Percentiles rank a stretch among this genome's conserved stretches.
phyloP scores from a whole-genome alignment of 2,888 invertebrate genomes.

The Artemia sinica region DNA sequence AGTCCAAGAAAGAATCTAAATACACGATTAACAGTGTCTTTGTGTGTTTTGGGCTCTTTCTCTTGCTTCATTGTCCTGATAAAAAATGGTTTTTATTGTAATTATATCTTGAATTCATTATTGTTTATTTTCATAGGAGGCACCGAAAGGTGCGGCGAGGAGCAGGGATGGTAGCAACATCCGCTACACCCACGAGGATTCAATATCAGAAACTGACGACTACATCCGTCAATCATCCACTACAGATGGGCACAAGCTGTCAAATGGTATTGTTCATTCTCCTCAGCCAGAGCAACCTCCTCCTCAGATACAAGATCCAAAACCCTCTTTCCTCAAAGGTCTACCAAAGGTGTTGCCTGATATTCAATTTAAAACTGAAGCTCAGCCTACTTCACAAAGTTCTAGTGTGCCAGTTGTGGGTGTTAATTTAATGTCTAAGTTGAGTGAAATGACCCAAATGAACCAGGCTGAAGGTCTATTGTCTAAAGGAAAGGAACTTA shows the following conservation, averaged over 20 bases:
- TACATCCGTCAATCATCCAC: slow-evolving; percentile 12
- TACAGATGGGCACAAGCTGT: background rate
- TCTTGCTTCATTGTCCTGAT: too few species aligned
- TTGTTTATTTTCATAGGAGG: slow-evolving; percentile 8
- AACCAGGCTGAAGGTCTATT: slow-evolving; percentile 74
- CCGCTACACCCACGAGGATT: slow-evolving; percentile 19
- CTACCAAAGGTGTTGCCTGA: slow-evolving; percentile 17
- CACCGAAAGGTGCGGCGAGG: slow-evolving; percentile 14
- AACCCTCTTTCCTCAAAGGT: slow-evolving; percentile 13
- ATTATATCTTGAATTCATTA: background rate
- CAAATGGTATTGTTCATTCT: slow-evolving; percentile 11
- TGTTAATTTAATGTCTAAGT: slow-evolving; percentile 55
- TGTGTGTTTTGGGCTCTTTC: too few species aligned
- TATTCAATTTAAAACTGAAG: slow-evolving; percentile 21
- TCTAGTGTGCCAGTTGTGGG: slow-evolving; percentile 32
- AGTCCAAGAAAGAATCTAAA: too few species aligned
- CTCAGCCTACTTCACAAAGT: slow-evolving; percentile 22
- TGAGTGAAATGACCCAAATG: slow-evolving; percentile 57
- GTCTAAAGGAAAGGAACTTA: slow-evolving; percentile 80
- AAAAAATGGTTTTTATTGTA: too few species aligned
- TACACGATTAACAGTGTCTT: too few species aligned
- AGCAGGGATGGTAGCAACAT: slow-evolving; percentile 21
- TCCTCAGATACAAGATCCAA: background rate
- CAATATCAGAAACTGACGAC: slow-evolving; percentile 21
- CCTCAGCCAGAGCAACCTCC: background rate